Evolutionary conservation across 2,888 invertebrate genomes (phyloP).

Genomic region (Unio delphinus): DNA sequence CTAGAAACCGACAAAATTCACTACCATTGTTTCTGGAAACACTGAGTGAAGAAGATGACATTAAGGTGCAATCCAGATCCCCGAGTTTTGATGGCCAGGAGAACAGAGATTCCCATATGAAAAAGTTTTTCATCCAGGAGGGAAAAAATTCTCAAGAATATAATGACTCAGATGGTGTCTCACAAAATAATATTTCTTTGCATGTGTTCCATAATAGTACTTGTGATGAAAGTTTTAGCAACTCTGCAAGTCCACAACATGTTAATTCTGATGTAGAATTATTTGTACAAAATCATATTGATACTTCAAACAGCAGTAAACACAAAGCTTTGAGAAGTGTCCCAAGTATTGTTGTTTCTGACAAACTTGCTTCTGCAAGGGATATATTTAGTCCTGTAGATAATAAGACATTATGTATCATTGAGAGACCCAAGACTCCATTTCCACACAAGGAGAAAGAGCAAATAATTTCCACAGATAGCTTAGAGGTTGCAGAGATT

Average conservation of each 20-base stretch:
- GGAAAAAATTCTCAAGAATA: conserved; percentile 6
- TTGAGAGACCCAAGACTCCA: conserved; percentile 18
- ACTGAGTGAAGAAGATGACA: conserved; percentile 58
- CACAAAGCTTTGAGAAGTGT: conserved; percentile 5
- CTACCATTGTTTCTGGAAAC: conserved; percentile 60
- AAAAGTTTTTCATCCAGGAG: conserved; percentile 26
- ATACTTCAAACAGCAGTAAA: not conserved
- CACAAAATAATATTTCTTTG: conserved; percentile 11
- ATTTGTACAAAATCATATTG: too few relatives aligned
- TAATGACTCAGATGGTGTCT: conserved; percentile 5
- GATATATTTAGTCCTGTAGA: too few relatives aligned
- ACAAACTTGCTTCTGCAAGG: conserved; percentile 4
- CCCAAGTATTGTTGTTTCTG: conserved; percentile 34
- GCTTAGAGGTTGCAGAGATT: conserved; percentile 58
- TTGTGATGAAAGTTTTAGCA: not conserved
- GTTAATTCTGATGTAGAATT: not conserved
- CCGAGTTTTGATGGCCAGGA: conserved; percentile 15
- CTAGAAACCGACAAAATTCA: conserved; percentile 53
- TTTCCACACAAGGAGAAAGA: conserved; percentile 15
- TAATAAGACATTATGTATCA: not conserved
- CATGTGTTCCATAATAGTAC: conserved; percentile 4
- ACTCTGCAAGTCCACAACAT: not conserved
- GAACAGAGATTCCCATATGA: conserved; percentile 3
- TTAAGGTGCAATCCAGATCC: conserved; percentile 18
- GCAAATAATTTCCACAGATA: conserved; percentile 31